A percentile compares a stretch with the other conserved stretches of the same genome.
These are phyloP conservation scores for Xiphias gladius DNA, from an alignment of 2,113 vertebrate species.

Conservation along the genomic window DNA sequence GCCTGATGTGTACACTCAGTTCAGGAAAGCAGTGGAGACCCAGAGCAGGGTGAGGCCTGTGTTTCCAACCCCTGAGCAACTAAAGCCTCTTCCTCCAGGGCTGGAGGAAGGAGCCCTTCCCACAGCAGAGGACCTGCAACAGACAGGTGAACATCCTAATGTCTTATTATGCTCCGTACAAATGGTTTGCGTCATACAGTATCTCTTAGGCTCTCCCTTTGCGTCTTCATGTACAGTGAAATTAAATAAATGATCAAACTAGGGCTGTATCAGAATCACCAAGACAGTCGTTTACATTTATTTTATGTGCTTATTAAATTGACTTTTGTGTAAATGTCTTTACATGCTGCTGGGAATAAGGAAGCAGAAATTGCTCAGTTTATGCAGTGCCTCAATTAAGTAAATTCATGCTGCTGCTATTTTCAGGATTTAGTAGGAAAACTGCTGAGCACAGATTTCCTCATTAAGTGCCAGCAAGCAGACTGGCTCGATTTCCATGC, in stretches of 20 bases:
- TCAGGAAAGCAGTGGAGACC: constrained; percentile 84
- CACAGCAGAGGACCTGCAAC: constrained; percentile 80
- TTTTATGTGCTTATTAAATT: constrained; percentile 32
- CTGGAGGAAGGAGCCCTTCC: constrained; percentile 86
- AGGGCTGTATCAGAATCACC: background rate
- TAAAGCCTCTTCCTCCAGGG: constrained; percentile 82
- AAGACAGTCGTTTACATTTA: background rate
- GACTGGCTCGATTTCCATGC: constrained; percentile 3
- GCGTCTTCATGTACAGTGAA: background rate
- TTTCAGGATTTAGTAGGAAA: constrained; percentile 35
- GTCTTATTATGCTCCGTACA: background rate
- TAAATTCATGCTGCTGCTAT: constrained; percentile 19
- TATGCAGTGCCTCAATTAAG: constrained; percentile 5
- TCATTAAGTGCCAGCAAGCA: constrained; percentile 31
- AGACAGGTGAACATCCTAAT: constrained; percentile 75
- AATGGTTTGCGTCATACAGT: background rate
- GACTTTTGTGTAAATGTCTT: constrained; percentile 16
- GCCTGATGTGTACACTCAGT: constrained; percentile 89
- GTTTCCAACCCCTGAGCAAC: constrained; percentile 70
- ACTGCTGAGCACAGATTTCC: constrained; percentile 49
- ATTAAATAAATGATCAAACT: background rate
- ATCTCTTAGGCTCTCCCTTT: background rate
- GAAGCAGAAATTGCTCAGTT: constrained; percentile 10
- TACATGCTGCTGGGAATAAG: constrained; percentile 4
- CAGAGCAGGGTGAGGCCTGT: constrained; percentile 79